Base-by-base conservation (phyloP, 2,888 invertebrate species). In the Griposia aprilina region DNA sequence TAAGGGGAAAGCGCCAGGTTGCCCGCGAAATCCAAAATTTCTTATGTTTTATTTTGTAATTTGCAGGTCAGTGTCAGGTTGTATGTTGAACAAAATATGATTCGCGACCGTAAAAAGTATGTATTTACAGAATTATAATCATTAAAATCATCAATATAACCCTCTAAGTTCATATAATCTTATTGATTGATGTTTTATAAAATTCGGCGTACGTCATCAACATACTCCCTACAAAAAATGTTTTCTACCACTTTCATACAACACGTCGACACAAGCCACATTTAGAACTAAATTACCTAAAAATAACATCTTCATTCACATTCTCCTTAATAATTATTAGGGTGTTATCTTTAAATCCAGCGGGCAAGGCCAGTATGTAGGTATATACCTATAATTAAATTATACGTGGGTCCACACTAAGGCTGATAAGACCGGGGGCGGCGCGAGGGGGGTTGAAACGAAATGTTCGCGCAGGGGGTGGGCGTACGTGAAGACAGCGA, bases 401-500 rank as follows among this genome's bases (percentile, higher is more conserved):
- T 91, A 90, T 91, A 91, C 87, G 89, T 90, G 89, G 89, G 88
- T 88, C 92, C 90, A 89, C 87, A 90, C 92, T 91, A 90, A 92
- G 92, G 90, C 93, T 91, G 94, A 95, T 96, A 96, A 96, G 96
- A 96, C 94, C 93, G 88, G 85, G 91, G 82, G 92, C 90, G 89
- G 80, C 89, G 91, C 88, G 89, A 82, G 87, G 89, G 90, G 91
- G 90, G 91, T 87, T 86, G 90, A 88, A 91, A 89, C 92, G 90
- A 91, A 93, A 94, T 92, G 92, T 92, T 93, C 92, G 90, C 90
- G 90, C 89, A 88, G 91, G 89, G 93, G 93, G 93, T 93, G 94
- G 92, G 93, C 91, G 92, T 92, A 95, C 95, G 96, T 96, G 96
- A 96, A 96, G 96, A 96, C 95, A 95, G 92, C 93, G 92, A 88